Evolutionary conservation across 2,888 invertebrate species (phyloP).

Genomic region (Drosophila nr. perissopoda): DNA sequence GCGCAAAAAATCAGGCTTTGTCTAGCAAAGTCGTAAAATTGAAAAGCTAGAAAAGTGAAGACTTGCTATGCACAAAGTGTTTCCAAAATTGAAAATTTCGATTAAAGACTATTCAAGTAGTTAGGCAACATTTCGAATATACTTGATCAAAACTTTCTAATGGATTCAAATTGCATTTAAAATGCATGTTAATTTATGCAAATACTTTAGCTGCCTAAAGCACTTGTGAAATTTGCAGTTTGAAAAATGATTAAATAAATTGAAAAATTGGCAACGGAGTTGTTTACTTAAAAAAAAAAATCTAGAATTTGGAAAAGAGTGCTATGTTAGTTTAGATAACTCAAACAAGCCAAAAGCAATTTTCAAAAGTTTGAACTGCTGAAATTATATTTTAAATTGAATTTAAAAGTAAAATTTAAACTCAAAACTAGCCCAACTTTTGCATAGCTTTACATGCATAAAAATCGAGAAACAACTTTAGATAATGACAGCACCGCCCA

Average conservation of each 20-base stretch:
- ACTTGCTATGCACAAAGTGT: conserved; percentile 24
- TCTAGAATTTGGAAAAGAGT: neutral
- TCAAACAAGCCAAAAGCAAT: neutral
- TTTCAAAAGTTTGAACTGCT: neutral
- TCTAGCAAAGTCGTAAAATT: conserved; percentile 62
- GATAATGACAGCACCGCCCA: neutral
- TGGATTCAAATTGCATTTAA: neutral
- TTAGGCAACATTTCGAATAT: conserved; percentile 12
- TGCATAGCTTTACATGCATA: no score
- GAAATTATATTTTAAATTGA: neutral
- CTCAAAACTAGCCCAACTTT: neutral
- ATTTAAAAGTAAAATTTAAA: neutral
- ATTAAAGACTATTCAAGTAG: conserved; percentile 19
- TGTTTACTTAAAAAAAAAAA: neutral
- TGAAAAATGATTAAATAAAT: neutral
- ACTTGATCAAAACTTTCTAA: conserved; percentile 3
- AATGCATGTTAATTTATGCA: neutral
- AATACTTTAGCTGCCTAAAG: neutral
- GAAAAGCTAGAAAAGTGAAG: conserved; percentile 24
- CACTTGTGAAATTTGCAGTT: neutral
- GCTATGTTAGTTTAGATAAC: neutral
- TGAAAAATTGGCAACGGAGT: neutral
- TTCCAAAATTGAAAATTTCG: conserved; percentile 25
- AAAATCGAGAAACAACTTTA: neutral
- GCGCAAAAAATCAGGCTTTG: conserved; percentile 39